Base-by-base conservation (phyloP, 2,113 vertebrate species). In the Hemichromis elongatus region DNA sequence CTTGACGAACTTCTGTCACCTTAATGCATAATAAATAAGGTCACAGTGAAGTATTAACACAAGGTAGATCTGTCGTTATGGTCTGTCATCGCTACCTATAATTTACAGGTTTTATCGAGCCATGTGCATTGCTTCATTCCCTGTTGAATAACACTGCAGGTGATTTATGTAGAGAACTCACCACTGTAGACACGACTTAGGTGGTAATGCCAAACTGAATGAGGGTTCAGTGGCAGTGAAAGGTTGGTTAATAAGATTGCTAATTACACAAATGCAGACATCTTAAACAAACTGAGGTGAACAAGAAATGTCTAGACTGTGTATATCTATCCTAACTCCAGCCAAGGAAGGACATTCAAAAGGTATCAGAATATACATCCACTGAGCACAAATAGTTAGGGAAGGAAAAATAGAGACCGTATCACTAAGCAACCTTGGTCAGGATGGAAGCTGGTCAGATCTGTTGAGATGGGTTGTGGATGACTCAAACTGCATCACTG, bases 11-110 rank as follows among this genome's bases (percentile, higher is more conserved):
- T 53, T 55, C 66, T 81, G 4, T 86, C 79, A 66, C 45, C 26
- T 59, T 59, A 16, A 66, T 55, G 52, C 56, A 86, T 78, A 89
- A 90, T 91, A 55, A 82, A 66, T 85, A 86, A 83, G 84, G 86
- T 86, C 83, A 81, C 42, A 18, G 53, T 9, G 2, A 77, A 16
- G 54, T 45, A 61, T 79, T 57, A 66, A 53, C 50, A 83, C 12
- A 37, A 18, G 35, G 54, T 79, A n/a, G 9, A 70, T 79, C 18
- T 14, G 12, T 75, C 66, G 35, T 28, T 50, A n/a, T 30, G 55
- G 28, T 77, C 55, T 47, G 40, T 84, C 70, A 56, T 81, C 56
- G 26, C 45, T 59, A 30, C 18, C 55, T 80, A 19, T 73, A 28
- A 63, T 82, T 77, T 9, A 30, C 47, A 59, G 10, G 70, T 81